Base-by-base conservation (phyloP, 2,113 vertebrate genomes). In the Bubo blakistoni region DNA sequence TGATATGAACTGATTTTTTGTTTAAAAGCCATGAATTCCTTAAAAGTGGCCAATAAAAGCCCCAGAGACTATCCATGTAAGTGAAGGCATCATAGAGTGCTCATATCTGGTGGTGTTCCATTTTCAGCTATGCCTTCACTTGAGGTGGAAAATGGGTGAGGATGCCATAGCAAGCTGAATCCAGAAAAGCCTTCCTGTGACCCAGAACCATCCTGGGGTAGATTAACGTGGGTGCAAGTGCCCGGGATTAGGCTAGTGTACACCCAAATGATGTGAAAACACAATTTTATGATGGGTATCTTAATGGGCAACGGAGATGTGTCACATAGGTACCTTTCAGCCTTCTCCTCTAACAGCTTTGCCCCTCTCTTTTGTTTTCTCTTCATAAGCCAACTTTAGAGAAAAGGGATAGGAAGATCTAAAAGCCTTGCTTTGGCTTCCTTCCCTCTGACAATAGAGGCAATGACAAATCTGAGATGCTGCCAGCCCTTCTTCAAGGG, bases 401-500 rank as follows among this genome's bases (percentile, higher is more conserved):
- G 91, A 26, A 83, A 66, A 93, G 65, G 88, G 74, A 42, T 12
- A 30, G 74, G 82, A 76, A 82, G 86, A 92, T 91, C 91, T 61
- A 21, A 92, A 85, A 81, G 70, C 88, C 29, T 85, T 63, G 40
- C 88, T 81, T 85, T 88, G 92, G 86, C 91, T 91, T 67, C 90
- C 40, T 92, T 93, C 94, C 72, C 86, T 94, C 25, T 3, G 46
- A 83, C 92, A 92, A 62, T 3, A 93, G 83, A 95, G 47, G 85
- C 85, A 84, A 83, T 8, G 95, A 76, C 93, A 90, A 77, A 69
- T 4, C 88, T 2, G 8, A 93, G 92, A 38, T 9, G 92, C 95
- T 95, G 92, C 92, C 95, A 94, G 86, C 72, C 65, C 77, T 91
- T 94, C 92, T 95, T 96, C 92, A 95, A 95, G 96, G 91, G 91